Evolutionary conservation across 2,888 invertebrate genomes (phyloP), one percentile per base, ranked within the genome.

Genomic region (Thecophora atra): DNA sequence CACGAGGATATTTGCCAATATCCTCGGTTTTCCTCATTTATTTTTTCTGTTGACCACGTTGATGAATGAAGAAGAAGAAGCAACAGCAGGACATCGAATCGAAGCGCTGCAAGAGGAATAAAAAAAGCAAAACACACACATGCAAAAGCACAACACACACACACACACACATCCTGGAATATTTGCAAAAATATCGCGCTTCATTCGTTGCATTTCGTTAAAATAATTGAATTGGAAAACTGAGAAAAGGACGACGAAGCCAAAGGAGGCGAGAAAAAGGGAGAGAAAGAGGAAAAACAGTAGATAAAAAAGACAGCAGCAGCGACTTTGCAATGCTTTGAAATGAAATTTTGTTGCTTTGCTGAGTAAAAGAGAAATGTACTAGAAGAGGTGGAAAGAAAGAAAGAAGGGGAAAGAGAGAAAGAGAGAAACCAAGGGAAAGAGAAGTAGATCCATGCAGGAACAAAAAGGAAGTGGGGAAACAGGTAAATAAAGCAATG

Each of bases 191-290:
- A 77, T 72, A 74, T 75, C 69, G 72, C 75, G 77, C 77, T 77
- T 76, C 76, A 76, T 75, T 78, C 75, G 75, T 77, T 77, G 56
- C 70, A 21, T 66, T 74, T 58, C 75, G 74, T 64, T 67, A 74
- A 76, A 77, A 77, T 78, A 78, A 78, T 78, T 78, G 78, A 78
- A 78, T 78, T 78, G 78, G 75, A 78, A 78, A 75, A 76, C 68
- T 76, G 72, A 68, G 71, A 71, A 67, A 70, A 73, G 42, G 62
- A 54, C n/a, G n/a, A 37, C 37, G 11, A 1, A 37, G 37, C n/a
- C n/a, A 37, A 2, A 37, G 11, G 37, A 37, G 37, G 11, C 6
- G 37, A 24, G 15, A 24, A 15, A 2, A 24, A n/a, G 19, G 21
- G 5, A 3, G 3, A 21, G 5, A 6, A 21, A 37, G 1, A 37